A percentile compares a stretch with the other conserved stretches of the same genome.
Evolutionary conservation across 2,797 vertebrate species (phyloP).

Genomic region (Urocyon cinereoargenteus): DNA sequence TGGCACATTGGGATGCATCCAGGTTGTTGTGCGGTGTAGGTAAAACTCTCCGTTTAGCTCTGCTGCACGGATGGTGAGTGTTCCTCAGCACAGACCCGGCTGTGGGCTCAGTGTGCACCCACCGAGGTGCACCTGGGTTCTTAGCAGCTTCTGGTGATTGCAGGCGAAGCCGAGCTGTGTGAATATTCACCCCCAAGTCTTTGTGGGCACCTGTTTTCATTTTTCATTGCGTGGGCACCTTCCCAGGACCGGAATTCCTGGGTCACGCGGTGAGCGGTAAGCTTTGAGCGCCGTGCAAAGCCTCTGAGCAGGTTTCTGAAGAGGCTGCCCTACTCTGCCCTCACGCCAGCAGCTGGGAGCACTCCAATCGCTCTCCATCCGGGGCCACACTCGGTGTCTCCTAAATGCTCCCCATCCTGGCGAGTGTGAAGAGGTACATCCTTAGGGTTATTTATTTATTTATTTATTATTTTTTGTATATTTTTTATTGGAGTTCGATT

Average conservation of each 20-base stretch:
- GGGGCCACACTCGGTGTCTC: accelerated
- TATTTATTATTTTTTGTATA: no score
- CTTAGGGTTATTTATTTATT: no score
- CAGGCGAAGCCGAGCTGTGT: not conserved
- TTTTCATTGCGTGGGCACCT: no score
- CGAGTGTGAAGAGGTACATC: accelerated
- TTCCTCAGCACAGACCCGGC: accelerated
- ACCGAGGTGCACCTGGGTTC: not conserved
- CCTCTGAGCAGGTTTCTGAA: not conserved
- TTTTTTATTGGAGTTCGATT: no score
- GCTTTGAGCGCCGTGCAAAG: accelerated
- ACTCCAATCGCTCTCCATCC: accelerated
- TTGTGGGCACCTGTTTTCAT: not conserved
- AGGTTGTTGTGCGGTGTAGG: accelerated
- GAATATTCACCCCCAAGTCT: not conserved
- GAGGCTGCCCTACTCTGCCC: accelerated
- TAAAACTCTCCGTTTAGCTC: accelerated
- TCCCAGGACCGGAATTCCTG: not conserved
- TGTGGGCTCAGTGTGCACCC: accelerated
- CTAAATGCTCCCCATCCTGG: accelerated
- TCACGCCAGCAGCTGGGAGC: accelerated
- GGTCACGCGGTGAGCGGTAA: no score
- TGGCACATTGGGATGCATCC: accelerated
- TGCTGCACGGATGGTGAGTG: accelerated
- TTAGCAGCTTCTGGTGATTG: no score